Percentiles rank a stretch among this genome's conserved stretches.
These are phyloP conservation scores for Colletes latitarsis DNA, from an alignment of 1,140 invertebrate genomes.

Conservation along the genomic window DNA sequence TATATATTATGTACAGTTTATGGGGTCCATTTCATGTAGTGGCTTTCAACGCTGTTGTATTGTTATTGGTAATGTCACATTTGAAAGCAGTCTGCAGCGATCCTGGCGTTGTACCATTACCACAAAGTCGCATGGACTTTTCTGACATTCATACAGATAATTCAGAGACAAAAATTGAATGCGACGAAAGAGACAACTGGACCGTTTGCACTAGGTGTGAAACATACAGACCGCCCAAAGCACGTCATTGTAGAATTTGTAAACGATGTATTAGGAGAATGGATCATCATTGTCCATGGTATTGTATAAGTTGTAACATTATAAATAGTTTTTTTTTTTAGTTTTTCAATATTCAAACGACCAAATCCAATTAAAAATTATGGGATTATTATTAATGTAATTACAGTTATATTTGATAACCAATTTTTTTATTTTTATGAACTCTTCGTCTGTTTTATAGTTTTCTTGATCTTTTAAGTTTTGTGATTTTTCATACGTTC, in stretches of 20 bases:
- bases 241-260: slow-evolving; percentile 95
- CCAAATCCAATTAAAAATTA: background rate
- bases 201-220: slow-evolving; percentile 93
- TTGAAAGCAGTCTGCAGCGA: slow-evolving; percentile 93
- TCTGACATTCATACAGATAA: slow-evolving; percentile 89
- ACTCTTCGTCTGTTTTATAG: slow-evolving; percentile 13
- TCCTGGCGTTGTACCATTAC: slow-evolving; percentile 93
- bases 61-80: slow-evolving; percentile 90
- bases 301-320: slow-evolving; percentile 33
- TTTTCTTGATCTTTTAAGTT: slow-evolving; percentile 6
- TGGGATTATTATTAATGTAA: background rate
- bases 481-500: background rate
- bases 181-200: slow-evolving; percentile 88
- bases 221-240: slow-evolving; percentile 91
- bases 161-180: slow-evolving; percentile 72
- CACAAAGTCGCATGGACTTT: slow-evolving; percentile 90
- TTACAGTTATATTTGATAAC: slow-evolving; percentile 16
- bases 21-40: slow-evolving; percentile 93
- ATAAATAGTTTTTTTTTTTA: background rate
- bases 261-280: slow-evolving; percentile 92
- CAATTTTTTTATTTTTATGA: background rate
- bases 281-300: slow-evolving; percentile 96
- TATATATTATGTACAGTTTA: slow-evolving; percentile 82
- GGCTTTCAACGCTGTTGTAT: slow-evolving; percentile 90
- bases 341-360: background rate